phyloP scores from a whole-genome alignment of 2,888 invertebrate genomes.

The Apamea monoglypha region DNA sequence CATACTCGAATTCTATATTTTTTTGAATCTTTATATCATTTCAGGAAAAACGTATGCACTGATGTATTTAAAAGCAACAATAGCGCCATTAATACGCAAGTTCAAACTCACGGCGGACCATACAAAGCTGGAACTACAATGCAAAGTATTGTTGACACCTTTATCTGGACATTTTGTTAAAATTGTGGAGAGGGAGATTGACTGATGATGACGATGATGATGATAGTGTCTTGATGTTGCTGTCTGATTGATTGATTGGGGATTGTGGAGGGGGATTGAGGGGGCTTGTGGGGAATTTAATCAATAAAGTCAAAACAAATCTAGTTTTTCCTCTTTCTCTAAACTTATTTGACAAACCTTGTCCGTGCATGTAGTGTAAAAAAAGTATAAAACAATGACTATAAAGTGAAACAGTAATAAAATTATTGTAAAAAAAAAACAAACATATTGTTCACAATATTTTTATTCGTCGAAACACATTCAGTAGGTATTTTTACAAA shows the following conservation, averaged over 20 bases:
- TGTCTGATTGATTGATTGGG: no score
- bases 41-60: conserved; percentile 63
- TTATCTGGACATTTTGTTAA: conserved; percentile 41
- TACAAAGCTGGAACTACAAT: conserved; percentile 51
- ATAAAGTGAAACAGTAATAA: neutral
- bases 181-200: conserved; percentile 36
- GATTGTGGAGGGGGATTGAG: no score
- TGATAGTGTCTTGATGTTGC: no score
- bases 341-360: neutral
- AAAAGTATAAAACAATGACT: neutral
- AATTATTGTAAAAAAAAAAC: neutral
- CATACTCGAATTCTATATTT: neutral
- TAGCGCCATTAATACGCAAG: conserved; percentile 50
- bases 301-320: neutral
- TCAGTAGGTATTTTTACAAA: conserved; percentile 66
- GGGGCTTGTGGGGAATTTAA: no score
- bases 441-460: conserved; percentile 58
- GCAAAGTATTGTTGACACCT: conserved; percentile 50
- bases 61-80: conserved; percentile 56
- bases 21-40: conserved; percentile 14
- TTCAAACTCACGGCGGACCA: conserved; percentile 56
- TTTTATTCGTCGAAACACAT: conserved; percentile 69
- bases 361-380: neutral
- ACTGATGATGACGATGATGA: no score
- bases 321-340: neutral